These are phyloP conservation scores for Sinocyclocheilus rhinocerous DNA, from an alignment of 2,113 vertebrate species.

Conservation along the genomic window DNA sequence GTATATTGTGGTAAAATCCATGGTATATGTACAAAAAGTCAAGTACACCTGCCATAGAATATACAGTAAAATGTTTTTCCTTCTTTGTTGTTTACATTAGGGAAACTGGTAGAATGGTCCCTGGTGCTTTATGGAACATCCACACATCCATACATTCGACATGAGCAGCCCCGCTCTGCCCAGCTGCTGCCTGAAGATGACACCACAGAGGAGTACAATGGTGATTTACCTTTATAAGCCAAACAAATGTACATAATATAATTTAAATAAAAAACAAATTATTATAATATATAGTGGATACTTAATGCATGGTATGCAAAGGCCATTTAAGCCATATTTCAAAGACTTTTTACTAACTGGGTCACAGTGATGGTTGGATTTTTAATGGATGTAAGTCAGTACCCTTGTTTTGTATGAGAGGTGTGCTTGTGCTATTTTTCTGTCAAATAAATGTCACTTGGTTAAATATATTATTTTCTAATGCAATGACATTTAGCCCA, in stretches of 20 bases:
- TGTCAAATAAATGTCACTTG: neutral
- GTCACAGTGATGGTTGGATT: neutral
- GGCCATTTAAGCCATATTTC: neutral
- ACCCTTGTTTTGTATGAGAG: neutral
- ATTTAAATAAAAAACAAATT: neutral
- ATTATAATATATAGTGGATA: neutral
- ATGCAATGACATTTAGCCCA: neutral
- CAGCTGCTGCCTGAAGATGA: slow-evolving; percentile 77
- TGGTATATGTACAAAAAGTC: neutral
- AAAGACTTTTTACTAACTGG: neutral
- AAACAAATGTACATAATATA: neutral
- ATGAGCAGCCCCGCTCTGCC: slow-evolving; percentile 79
- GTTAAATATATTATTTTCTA: neutral
- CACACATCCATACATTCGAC: slow-evolving; percentile 79
- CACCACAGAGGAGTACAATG: slow-evolving; percentile 84
- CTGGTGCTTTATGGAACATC: slow-evolving; percentile 92
- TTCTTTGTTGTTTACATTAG: slow-evolving; percentile 63
- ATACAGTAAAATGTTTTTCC: neutral
- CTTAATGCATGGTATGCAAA: neutral
- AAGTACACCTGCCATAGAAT: neutral
- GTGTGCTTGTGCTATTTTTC: neutral
- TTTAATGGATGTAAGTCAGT: too few relatives aligned
- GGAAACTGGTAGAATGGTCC: slow-evolving; percentile 88
- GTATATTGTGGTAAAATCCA: neutral
- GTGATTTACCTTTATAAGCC: slow-evolving; percentile 70